phyloP scores from a whole-genome alignment of 2,113 vertebrate genomes.

The Glaucidium brasilianum region DNA sequence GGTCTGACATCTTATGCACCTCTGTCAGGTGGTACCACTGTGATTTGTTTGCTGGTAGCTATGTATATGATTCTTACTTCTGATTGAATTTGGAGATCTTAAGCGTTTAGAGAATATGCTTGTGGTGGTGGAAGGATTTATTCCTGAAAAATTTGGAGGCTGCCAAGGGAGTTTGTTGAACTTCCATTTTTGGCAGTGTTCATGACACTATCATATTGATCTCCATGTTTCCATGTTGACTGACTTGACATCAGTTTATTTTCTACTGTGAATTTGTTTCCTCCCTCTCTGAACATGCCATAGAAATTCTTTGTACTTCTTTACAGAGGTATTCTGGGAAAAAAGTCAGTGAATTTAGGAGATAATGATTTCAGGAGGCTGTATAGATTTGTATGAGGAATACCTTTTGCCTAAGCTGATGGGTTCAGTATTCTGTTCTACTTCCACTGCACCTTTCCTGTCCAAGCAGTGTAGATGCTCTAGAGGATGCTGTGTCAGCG shows the following conservation, averaged over 20 bases:
- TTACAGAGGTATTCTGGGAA: not conserved
- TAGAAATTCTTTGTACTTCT: not conserved
- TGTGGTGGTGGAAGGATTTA: not conserved
- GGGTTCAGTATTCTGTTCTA: not conserved
- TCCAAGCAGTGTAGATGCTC: not conserved
- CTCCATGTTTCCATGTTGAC: not conserved
- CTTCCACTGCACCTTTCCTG: not conserved
- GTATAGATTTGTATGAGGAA: not conserved
- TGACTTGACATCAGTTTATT: not conserved
- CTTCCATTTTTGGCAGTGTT: not conserved
- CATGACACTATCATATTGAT: not conserved
- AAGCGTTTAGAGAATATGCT: not conserved
- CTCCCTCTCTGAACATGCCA: not conserved
- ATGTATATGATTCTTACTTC: not conserved
- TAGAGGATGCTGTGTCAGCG: not conserved
- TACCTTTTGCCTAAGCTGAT: not conserved
- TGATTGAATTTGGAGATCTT: not conserved
- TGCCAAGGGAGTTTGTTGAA: not conserved
- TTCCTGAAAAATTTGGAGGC: not conserved
- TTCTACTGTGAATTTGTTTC: not conserved
- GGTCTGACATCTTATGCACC: not conserved
- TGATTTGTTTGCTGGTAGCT: not conserved
- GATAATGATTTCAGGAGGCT: not conserved
- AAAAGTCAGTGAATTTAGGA: not conserved
- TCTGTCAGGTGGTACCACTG: not conserved